Base-by-base conservation (phyloP, 2,797 vertebrate species). In the Eulemur albifrons region DNA sequence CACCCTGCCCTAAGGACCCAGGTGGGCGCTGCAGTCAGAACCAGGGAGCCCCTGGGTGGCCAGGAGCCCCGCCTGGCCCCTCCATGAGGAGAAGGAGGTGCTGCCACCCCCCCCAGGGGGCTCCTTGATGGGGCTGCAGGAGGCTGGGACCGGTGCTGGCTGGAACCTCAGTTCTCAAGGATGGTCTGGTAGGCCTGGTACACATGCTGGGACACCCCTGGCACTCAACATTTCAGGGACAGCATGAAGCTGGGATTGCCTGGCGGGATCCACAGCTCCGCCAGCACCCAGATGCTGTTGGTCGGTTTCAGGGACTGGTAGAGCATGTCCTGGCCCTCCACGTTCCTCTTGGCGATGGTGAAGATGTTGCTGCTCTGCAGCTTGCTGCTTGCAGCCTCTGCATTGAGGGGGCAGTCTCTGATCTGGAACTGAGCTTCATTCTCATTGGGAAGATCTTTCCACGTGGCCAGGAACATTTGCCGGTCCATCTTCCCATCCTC, bases 371-470 rank as follows among this genome's bases (percentile, higher is more conserved):
- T 99, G 96, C 99, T 99, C 97, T 99, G 99, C 80, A 99, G 99
- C 97, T 99, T 99, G 98, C 97, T 99, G 97, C 99, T 99, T 25
- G 99, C 98, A 0, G 99, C 98, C 57, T 99, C 99, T 99, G 98
- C 98, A 12, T 96, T 99, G 93, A 99, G 99, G 67, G 99, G 99
- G 92, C 99, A 99, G 97, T 99, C 99, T 98, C 99, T 99, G 98
- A 99, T 99, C 98, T 99, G 99, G 98, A 99, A 99, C 98, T 99
- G 99, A 77, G 99, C 98, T 98, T 99, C 99, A 0, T 99, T 99
- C 90, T 99, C 99, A 3, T 99, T 99, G 86, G 99, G 99, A 98
- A 99, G 99, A 98, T 99, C 99, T 98, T 99, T 99, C 99, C 99
- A 99, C 0, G 99, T 99, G 96, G 99, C 99, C 96, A 99, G 99